Evolutionary conservation across 1,140 invertebrate species (phyloP), one percentile per base, ranked within the genome.

Genomic region (Metaphire vulgaris): DNA sequence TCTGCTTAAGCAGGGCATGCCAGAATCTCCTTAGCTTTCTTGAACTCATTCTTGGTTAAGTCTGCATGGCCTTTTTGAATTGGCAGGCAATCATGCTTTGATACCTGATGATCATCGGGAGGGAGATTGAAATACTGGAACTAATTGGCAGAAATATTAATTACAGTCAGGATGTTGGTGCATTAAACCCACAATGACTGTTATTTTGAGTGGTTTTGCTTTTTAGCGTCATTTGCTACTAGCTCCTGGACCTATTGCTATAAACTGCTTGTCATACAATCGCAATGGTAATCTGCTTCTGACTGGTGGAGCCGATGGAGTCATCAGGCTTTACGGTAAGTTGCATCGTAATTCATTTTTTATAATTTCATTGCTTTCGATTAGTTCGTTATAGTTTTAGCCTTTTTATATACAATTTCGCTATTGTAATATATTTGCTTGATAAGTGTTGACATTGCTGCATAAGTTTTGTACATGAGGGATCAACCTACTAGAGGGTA

Each of bases 261-360:
- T 88, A 0, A 85, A 88, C 21, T 90, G 89, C 78, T 89, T 88
- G 64, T 84, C 87, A 0, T 91, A 90, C 80, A 91, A 91, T 80
- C 90, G 90, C 74, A 90, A 90, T 82, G 90, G 90, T n/a, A 90
- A 90, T 78, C 81, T 91, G 12, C 80, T 91, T 21, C 86, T 91
- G 14, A 88, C 88, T 33, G 90, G 90, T 28, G 85, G 88, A 16
- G 89, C 87, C 1, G 90, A 91, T 84, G 90, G 90, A 2, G 86
- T 87, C 72, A 87, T 90, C 56, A 82, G 89, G 34, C 87, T 90
- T 72, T 89, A 90, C 79, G 86, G 86, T 86, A 78, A 79, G 80
- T 79, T 41, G 12, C 1, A 1, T 16, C 34, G 56, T 26, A 14
- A 15, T 65, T 65, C 14, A 14, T 15, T 26, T 65, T 65, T 65